Evolutionary conservation across 2,888 invertebrate species (phyloP).

Genomic region (Minunthozetes semirufus): DNA sequence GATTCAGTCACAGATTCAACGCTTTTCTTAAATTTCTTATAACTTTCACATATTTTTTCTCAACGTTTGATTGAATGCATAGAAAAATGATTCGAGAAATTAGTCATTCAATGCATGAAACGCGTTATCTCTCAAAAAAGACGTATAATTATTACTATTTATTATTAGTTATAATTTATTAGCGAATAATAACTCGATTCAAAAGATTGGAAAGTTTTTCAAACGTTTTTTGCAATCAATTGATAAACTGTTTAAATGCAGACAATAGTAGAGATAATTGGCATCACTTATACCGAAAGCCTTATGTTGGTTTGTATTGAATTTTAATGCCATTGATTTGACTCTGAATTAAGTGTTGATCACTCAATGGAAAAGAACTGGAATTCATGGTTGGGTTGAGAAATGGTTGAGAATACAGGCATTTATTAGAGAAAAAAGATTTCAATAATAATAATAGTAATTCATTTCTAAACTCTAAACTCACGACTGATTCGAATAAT

Average conservation of each 20-base stretch:
- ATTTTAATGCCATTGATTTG: no score
- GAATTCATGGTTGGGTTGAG: constrained; percentile 6
- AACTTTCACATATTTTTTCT: not conserved
- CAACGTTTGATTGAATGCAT: not conserved
- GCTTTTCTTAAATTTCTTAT: not conserved
- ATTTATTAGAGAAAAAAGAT: not conserved
- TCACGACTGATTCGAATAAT: constrained; percentile 23
- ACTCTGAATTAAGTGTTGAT: not conserved
- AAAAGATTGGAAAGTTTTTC: not conserved
- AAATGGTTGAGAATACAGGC: not conserved
- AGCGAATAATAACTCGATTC: not conserved
- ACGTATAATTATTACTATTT: not conserved
- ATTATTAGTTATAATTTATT: not conserved
- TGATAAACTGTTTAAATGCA: not conserved
- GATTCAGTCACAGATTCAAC: no score
- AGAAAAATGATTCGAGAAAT: not conserved
- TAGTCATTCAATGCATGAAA: not conserved
- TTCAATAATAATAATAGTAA: constrained; percentile 22
- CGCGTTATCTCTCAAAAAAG: not conserved
- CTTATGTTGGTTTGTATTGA: no score
- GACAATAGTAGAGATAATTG: not conserved
- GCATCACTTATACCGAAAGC: not conserved
- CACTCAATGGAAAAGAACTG: not conserved
- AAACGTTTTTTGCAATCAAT: not conserved
- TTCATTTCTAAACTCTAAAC: not conserved